These are phyloP conservation scores for Enteromius treurensis DNA, from an alignment of 2,797 vertebrate genomes.

Conservation along the genomic window DNA sequence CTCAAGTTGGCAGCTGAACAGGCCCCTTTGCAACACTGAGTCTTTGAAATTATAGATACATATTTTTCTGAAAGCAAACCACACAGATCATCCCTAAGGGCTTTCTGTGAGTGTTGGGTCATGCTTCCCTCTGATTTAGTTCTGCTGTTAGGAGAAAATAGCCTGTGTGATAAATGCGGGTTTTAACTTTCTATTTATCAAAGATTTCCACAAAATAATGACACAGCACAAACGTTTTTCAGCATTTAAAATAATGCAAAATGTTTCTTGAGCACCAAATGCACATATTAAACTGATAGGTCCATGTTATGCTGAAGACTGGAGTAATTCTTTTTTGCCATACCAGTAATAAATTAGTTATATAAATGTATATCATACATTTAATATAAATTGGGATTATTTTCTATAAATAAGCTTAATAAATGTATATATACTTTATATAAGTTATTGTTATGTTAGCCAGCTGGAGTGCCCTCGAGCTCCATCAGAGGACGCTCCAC, in stretches of 20 bases:
- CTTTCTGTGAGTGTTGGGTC: background rate
- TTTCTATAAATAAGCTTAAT: too few species aligned
- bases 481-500: too few species aligned
- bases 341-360: background rate
- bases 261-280: background rate
- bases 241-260: background rate
- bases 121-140: constrained; percentile 19
- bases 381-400: too few species aligned
- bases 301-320: background rate
- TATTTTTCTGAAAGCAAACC: constrained; percentile 13
- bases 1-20: constrained; percentile 4
- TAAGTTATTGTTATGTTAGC: too few species aligned
- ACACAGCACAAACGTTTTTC: background rate
- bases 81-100: constrained; percentile 19
- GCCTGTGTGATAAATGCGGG: background rate
- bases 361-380: too few species aligned
- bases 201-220: background rate
- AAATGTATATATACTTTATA: too few species aligned
- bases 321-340: background rate
- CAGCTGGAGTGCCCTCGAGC: too few species aligned
- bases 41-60: constrained; percentile 24
- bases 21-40: background rate
- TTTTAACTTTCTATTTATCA: background rate
- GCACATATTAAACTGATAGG: background rate
- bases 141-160: constrained; percentile 26